Evolutionary conservation across 2,113 vertebrate species (phyloP).

Genomic region (Telmatochromis sp.): DNA sequence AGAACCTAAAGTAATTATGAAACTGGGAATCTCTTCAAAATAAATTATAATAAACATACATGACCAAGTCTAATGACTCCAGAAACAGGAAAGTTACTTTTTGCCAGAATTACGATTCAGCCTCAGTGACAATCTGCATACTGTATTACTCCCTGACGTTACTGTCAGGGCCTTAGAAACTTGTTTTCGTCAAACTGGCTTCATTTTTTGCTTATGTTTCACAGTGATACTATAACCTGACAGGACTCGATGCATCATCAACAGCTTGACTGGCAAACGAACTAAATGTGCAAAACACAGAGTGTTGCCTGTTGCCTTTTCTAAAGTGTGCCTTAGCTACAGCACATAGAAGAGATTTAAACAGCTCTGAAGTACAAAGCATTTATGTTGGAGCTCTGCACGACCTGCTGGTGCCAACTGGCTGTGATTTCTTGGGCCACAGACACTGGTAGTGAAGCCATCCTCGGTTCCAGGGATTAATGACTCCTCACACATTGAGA

Average conservation of each 20-base stretch:
- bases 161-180: not conserved
- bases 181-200: not conserved
- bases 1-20: not conserved
- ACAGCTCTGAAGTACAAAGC: slow-evolving; percentile 34
- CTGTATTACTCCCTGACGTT: not conserved
- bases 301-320: not conserved
- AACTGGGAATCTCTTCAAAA: not conserved
- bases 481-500: slow-evolving; percentile 63
- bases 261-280: not conserved
- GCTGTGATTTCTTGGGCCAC: slow-evolving; percentile 61
- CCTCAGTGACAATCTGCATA: not conserved
- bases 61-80: not conserved
- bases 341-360: slow-evolving; percentile 40
- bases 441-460: slow-evolving; percentile 54
- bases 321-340: slow-evolving; percentile 2
- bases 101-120: not conserved
- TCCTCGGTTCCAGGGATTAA: slow-evolving; percentile 65
- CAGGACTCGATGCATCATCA: not conserved
- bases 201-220: not conserved
- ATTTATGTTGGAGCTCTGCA: slow-evolving; percentile 38
- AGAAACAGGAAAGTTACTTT: not conserved
- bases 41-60: not conserved
- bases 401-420: slow-evolving; percentile 61
- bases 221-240: not conserved
- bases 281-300: not conserved